phyloP scores from a whole-genome alignment of 2,113 vertebrate genomes.

The Calyptomena viridis region DNA sequence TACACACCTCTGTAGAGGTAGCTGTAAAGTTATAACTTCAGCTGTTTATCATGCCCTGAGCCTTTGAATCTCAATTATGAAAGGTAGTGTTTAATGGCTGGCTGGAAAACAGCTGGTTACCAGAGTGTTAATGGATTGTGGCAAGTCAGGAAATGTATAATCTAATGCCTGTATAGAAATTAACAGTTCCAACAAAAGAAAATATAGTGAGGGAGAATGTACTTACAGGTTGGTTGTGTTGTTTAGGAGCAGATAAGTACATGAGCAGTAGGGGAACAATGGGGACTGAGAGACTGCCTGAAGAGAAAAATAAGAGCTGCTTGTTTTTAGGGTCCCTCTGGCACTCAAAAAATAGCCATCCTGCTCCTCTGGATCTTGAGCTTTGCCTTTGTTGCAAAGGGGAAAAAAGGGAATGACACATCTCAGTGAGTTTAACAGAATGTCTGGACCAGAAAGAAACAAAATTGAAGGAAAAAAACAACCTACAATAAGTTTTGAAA shows the following conservation, averaged over 20 bases:
- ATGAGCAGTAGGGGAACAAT: slow-evolving; percentile 34
- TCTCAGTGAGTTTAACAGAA: background rate
- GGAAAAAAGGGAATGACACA: background rate
- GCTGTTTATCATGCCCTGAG: slow-evolving; percentile 50
- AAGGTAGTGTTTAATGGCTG: slow-evolving; percentile 56
- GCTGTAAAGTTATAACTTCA: slow-evolving; percentile 62
- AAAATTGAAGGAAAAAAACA: background rate
- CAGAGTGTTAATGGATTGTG: background rate
- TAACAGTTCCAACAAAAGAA: slow-evolving; percentile 32
- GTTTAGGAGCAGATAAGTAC: slow-evolving; percentile 56
- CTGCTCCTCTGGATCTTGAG: background rate
- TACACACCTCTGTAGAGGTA: slow-evolving; percentile 19
- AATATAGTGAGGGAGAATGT: background rate
- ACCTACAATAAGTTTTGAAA: slow-evolving; percentile 4
- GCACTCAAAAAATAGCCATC: background rate
- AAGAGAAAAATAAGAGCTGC: slow-evolving; percentile 42
- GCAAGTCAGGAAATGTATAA: slow-evolving; percentile 31
- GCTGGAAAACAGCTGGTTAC: slow-evolving; percentile 18
- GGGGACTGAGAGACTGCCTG: slow-evolving; percentile 51
- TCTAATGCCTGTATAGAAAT: slow-evolving; percentile 22
- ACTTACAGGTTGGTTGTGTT: slow-evolving; percentile 50
- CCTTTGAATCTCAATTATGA: slow-evolving; percentile 72
- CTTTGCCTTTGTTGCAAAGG: slow-evolving; percentile 11
- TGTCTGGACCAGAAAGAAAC: slow-evolving; percentile 11
- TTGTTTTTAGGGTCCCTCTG: background rate